These are phyloP conservation scores for Cremastobaeus sp. DNA, from an alignment of 2,888 invertebrate genomes.

Conservation along the genomic window DNA sequence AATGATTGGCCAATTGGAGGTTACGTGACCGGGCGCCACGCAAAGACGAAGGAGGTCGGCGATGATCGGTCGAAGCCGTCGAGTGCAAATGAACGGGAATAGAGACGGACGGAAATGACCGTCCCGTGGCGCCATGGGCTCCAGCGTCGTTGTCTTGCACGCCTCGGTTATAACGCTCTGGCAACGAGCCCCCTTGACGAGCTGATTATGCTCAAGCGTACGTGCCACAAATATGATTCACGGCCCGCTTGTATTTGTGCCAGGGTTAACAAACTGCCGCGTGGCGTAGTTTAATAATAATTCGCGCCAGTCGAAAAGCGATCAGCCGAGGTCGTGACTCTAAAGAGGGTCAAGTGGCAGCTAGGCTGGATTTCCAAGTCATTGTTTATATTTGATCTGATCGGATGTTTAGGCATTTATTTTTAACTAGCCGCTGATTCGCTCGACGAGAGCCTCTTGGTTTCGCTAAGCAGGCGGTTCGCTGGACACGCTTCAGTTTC, in stretches of 20 bases:
- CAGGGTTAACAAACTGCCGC: conserved; percentile 56
- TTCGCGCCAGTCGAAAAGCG: conserved; percentile 40
- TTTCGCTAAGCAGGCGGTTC: not conserved
- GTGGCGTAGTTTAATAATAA: conserved; percentile 52
- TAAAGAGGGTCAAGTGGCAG: conserved; percentile 47
- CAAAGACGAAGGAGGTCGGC: conserved; percentile 24
- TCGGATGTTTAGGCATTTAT: conserved; percentile 29
- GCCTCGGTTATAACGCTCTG: conserved; percentile 6
- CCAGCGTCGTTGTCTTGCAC: conserved; percentile 70
- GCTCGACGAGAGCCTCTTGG: not conserved
- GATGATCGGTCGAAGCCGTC: conserved; percentile 8
- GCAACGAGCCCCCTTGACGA: conserved; percentile 55
- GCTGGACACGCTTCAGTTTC: no score
- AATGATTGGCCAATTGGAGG: conserved; percentile 73
- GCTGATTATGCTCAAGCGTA: conserved; percentile 52
- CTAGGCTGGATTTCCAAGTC: conserved; percentile 20
- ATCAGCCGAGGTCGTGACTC: conserved; percentile 41
- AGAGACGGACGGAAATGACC: conserved; percentile 42
- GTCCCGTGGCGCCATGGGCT: conserved; percentile 51
- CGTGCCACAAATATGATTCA: conserved; percentile 55
- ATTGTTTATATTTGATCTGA: conserved; percentile 41
- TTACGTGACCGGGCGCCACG: conserved; percentile 69
- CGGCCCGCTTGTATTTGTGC: conserved; percentile 33
- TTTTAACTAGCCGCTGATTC: conserved; percentile 22
- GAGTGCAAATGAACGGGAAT: conserved; percentile 37